Evolutionary conservation across 2,888 invertebrate species (phyloP), one percentile per base, ranked within the genome.

Genomic region (Sclerodermus sp.): DNA sequence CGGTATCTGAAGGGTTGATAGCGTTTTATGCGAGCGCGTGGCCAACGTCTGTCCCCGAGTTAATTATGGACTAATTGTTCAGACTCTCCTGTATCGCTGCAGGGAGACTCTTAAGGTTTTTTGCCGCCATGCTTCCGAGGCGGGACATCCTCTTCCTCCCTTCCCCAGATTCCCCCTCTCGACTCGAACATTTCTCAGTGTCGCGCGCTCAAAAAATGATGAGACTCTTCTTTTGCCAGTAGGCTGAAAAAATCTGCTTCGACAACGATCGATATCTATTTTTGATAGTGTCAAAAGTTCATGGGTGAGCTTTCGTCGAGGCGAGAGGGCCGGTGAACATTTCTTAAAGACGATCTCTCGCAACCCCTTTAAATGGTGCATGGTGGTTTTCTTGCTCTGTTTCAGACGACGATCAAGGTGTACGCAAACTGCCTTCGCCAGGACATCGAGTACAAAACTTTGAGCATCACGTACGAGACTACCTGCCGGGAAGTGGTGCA

Each of bases 371-470:
- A n/a, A n/a, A n/a, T n/a, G n/a, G n/a, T n/a, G n/a, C n/a, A n/a
- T n/a, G n/a, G n/a, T n/a, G n/a, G 6, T 30, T 46, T 52, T 42
- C 51, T 49, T 53, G 46, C 46, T 50, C 37, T 29, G 29, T 73
- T 84, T 1, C 87, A 94, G 94, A 93, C 93, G 34, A 91, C 93
- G 38, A 90, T 95, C 58, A 93, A 93, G 81, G 92, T 96, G 41
- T 94, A 89, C 80, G 93, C 95, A 16, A 88, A 88, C 67, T 90
- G 93, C 70, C 83, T 96, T 50, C 87, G 93, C 49, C 89, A 93
- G 18, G 96, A 96, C 80, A 94, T 96, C 76, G 95, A 96, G 79
- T 96, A 96, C 85, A 96, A 96, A 80, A 96, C 96, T 0, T 81
- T 96, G 51, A 88, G 91, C 60, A 91, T 96, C 64, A 90, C 91